Evolutionary conservation across 1,140 invertebrate genomes (phyloP), one percentile per base, ranked within the genome.

Genomic region (Oryctes rhinoceros): DNA sequence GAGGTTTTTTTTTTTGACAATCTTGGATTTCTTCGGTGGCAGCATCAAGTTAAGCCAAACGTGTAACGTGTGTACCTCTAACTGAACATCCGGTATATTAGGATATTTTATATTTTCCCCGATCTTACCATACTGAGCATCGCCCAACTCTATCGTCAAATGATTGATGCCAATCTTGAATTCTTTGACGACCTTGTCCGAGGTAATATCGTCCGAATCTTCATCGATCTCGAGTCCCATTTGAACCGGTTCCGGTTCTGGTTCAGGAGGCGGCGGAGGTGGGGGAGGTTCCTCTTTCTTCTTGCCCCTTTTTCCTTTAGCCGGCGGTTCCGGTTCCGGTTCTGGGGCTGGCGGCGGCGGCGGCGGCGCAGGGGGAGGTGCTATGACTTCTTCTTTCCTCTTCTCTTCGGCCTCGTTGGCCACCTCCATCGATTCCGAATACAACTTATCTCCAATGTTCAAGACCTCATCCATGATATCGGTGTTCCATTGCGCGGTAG

Each of bases 101-200:
- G 24, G 24, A 30, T 30, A 30, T 30, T 30, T 30, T 30, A 30
- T 30, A 30, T 30, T 30, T 30, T 30, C 24, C 24, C 24, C 24
- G 71, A 15, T 15, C 13, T 30, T 78, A 53, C 77, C 77, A 30
- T 78, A 20, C 53, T 59, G 15, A 35, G n/a, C 18, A 11, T 49
- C 65, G 6, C 81, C 80, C 48, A 86, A 82, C 49, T 84, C 84
- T 6, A 86, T 9, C 4, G 65, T 18, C 15, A 87, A 80, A 59
- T 83, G 83, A 78, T 87, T 87, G 9, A 85, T 76, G 9, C 87
- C 87, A 44, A 87, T 83, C 47, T 84, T 81, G 62, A 87, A 83
- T n/a, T 86, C 80, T 13, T 82, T 84, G 10, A 81, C 81, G 1
- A 86, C 83, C 35, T 86, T 87, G 10, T 83, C 83, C 9, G 83